Evolutionary conservation across 1,140 invertebrate species (phyloP).

Genomic region (Ladona fulva): DNA sequence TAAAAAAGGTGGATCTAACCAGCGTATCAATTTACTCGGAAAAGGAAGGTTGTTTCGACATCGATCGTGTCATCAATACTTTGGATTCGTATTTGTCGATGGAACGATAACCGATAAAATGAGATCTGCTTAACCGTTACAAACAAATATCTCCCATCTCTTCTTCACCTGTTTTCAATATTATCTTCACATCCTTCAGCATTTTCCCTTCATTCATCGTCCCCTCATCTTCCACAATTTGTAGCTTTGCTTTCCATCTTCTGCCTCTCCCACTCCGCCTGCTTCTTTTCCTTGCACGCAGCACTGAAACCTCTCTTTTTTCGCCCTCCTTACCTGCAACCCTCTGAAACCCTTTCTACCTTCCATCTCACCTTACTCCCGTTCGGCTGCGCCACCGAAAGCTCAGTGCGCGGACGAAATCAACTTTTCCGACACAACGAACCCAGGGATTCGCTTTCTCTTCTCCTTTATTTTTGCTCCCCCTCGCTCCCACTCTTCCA

Average conservation of each 20-base stretch:
- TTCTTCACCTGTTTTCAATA: too few species aligned
- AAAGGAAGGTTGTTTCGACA: too few species aligned
- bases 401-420: neutral
- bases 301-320: neutral
- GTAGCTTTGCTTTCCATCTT: neutral
- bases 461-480: neutral
- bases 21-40: too few species aligned
- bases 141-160: too few species aligned
- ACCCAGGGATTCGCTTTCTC: neutral
- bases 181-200: too few species aligned
- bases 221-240: too few species aligned
- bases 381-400: neutral
- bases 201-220: too few species aligned
- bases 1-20: too few species aligned
- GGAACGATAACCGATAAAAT: too few species aligned
- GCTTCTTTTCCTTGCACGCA: neutral
- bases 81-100: too few species aligned
- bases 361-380: neutral
- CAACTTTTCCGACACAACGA: neutral
- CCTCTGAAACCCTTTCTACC: neutral
- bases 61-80: too few species aligned
- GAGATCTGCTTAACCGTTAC: too few species aligned
- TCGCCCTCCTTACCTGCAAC: neutral
- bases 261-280: neutral
- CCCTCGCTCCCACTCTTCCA: neutral